Evolutionary conservation across 2,797 vertebrate genomes (phyloP).

Genomic region (Echiichthys vipera): DNA sequence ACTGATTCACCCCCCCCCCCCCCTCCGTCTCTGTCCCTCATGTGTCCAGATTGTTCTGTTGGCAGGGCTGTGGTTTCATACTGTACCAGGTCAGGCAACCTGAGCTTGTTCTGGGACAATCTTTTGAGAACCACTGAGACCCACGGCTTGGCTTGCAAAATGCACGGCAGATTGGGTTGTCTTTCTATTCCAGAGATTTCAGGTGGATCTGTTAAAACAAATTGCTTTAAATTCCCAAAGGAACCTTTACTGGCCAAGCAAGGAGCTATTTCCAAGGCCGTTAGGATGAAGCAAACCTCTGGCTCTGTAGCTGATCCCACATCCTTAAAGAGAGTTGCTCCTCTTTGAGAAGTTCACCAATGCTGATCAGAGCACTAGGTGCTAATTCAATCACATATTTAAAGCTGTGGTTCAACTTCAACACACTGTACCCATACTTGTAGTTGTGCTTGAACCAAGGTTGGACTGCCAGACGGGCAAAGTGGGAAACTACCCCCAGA

Average conservation of each 20-base stretch:
- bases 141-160: background rate
- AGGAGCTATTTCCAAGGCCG: background rate
- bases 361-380: background rate
- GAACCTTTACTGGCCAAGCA: background rate
- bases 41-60: constrained; percentile 36
- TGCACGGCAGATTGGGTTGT: background rate
- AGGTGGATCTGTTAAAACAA: constrained; percentile 22
- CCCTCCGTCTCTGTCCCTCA: constrained; percentile 6
- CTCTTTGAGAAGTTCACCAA: constrained; percentile 4
- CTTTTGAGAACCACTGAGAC: constrained; percentile 10
- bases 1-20: background rate
- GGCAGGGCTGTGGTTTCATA: constrained; percentile 21
- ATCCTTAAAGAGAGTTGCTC: constrained; percentile 2
- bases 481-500: too few relatives aligned
- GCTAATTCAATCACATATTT: too few relatives aligned
- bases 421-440: background rate
- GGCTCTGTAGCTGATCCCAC: constrained; percentile 16
- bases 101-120: constrained; percentile 16
- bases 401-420: background rate
- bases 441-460: background rate
- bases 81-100: constrained; percentile 27
- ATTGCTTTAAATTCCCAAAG: constrained; percentile 20
- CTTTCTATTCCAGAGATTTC: constrained; percentile 12
- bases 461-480: too few relatives aligned
- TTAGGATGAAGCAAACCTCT: background rate